Conservation (phyloP, 2,888 invertebrate species). For the Cerastis rubricosa region DNA sequence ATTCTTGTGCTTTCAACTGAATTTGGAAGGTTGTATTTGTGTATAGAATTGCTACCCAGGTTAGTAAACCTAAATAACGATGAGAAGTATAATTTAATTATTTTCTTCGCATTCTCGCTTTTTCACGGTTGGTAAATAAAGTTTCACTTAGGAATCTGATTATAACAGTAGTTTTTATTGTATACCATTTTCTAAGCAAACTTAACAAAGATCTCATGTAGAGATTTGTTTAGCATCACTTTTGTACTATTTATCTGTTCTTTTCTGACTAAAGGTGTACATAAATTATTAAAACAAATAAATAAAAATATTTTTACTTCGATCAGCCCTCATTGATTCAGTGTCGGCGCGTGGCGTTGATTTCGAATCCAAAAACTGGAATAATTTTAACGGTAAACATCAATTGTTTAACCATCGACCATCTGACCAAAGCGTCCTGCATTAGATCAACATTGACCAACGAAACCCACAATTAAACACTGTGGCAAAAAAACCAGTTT, state of each 20-base stretch:
- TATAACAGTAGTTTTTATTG: neutral
- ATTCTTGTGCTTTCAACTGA: neutral
- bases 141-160: neutral
- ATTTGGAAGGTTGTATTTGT: neutral
- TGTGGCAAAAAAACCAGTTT: conserved; percentile 28
- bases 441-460: conserved; percentile 4
- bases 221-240: too few relatives aligned
- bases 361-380: neutral
- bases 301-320: too few relatives aligned
- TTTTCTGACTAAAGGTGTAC: too few relatives aligned
- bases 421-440: neutral
- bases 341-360: too few relatives aligned
- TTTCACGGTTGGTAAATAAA: neutral
- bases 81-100: neutral
- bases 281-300: too few relatives aligned
- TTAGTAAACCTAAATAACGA: neutral
- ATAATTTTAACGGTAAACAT: conserved; percentile 4
- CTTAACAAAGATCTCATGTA: neutral
- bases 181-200: neutral
- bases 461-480: conserved; percentile 26
- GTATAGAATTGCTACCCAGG: too few relatives aligned
- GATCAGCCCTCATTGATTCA: neutral
- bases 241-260: too few relatives aligned
- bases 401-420: neutral
- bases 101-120: neutral